These are phyloP conservation scores for Acanthopleura granulata DNA, from an alignment of 2,888 invertebrate species.

Conservation along the genomic window DNA sequence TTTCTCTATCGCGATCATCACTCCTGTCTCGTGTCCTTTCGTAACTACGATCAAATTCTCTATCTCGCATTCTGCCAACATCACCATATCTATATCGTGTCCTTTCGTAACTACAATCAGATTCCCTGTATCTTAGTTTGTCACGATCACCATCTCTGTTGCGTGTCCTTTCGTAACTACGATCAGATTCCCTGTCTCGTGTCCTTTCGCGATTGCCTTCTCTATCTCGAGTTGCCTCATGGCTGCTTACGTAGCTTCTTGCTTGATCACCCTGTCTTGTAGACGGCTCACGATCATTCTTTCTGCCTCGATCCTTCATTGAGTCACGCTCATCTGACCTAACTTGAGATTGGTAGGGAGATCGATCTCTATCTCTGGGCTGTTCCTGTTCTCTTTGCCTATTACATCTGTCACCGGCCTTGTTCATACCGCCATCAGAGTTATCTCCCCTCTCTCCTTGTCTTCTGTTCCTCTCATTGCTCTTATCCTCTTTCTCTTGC, in stretches of 20 bases:
- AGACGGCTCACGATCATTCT: too few relatives aligned
- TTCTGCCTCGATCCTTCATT: too few relatives aligned
- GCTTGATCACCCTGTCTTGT: too few relatives aligned
- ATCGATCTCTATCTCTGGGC: too few relatives aligned
- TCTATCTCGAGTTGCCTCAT: conserved; percentile 21
- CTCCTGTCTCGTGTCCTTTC: neutral
- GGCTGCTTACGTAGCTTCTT: neutral
- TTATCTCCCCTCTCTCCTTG: conserved; percentile 14
- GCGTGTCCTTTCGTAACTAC: neutral
- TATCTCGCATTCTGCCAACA: neutral
- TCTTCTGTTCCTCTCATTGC: conserved; percentile 9
- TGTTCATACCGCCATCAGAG: neutral
- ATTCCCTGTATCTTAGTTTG: neutral
- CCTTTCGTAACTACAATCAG: conserved; percentile 2
- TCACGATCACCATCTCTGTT: conserved; percentile 18
- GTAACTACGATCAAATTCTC: neutral
- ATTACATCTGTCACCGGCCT: neutral
- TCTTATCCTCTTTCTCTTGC: conserved; percentile 18
- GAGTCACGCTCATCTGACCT: too few relatives aligned
- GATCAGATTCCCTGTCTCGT: neutral
- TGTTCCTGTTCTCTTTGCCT: too few relatives aligned
- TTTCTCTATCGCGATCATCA: neutral
- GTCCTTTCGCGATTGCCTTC: neutral
- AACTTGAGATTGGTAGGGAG: too few relatives aligned
- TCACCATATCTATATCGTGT: conserved; percentile 14